Percentiles rank a stretch among this genome's conserved stretches.
phyloP scores from a whole-genome alignment of 2,113 vertebrate genomes.

The Dicentrarchus labrax region DNA sequence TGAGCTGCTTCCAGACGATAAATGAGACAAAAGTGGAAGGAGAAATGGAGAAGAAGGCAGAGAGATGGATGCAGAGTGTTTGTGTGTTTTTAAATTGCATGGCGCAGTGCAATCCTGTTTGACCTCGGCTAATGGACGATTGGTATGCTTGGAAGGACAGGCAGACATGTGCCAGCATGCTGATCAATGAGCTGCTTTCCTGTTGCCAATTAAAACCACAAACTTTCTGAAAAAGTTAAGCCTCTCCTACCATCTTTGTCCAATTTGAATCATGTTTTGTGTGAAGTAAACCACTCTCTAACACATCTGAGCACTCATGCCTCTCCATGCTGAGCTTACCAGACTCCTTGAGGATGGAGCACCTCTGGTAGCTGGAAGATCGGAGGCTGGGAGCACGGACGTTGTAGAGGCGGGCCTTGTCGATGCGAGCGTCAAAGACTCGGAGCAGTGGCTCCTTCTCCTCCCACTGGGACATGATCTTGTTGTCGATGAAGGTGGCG shows the following conservation, averaged over 20 bases:
- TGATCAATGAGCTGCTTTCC: not conserved
- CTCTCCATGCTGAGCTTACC: constrained; percentile 77
- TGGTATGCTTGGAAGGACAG: not conserved
- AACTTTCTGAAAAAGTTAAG: not conserved
- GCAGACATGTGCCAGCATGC: not conserved
- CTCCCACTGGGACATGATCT: constrained; percentile 96
- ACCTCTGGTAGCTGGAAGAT: constrained; percentile 91
- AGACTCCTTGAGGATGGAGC: constrained; percentile 90
- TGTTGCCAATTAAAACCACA: constrained; percentile 1
- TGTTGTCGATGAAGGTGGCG: constrained; percentile 95
- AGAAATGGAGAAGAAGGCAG: not conserved
- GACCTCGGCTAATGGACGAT: not conserved
- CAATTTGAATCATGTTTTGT: not conserved
- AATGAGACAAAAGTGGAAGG: not conserved
- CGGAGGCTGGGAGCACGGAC: constrained; percentile 89
- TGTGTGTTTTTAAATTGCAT: constrained; percentile 23
- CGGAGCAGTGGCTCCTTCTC: constrained; percentile 92
- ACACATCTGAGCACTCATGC: constrained; percentile 5
- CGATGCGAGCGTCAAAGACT: constrained; percentile 92
- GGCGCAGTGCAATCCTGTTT: not conserved
- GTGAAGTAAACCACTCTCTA: not conserved
- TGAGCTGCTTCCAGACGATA: constrained; percentile 4
- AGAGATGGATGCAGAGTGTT: not conserved
- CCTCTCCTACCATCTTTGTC: not conserved
- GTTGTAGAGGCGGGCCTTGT: constrained; percentile 90